phyloP scores from a whole-genome alignment of 30 jellyfish, hydroid and myxozoan species.

The Aurelia aurita region DNA sequence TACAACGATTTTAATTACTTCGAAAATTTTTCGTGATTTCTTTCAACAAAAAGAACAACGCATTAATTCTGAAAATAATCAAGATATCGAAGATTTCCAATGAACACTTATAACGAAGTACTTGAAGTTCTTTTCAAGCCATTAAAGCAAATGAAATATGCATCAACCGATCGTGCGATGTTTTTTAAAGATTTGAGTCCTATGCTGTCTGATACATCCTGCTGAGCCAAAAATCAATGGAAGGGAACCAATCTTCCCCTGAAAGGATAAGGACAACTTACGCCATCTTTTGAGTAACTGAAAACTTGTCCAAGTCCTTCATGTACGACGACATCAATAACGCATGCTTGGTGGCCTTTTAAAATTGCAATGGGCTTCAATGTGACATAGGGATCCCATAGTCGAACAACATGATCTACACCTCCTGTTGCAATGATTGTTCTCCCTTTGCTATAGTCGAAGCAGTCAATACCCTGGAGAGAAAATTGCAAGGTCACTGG shows the following conservation, averaged over 20 bases:
- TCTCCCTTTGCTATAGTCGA: conserved; percentile 69
- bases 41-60: too few species aligned
- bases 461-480: conserved; percentile 81
- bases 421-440: conserved; percentile 80
- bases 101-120: too few species aligned
- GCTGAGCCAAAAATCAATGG: too few species aligned
- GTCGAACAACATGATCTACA: conserved; percentile 75
- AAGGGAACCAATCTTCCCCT: neutral
- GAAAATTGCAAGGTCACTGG: neutral
- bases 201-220: too few species aligned
- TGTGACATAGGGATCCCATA: conserved; percentile 90
- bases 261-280: neutral
- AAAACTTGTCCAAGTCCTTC: conserved; percentile 64
- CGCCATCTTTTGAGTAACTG: conserved; percentile 85
- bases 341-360: conserved; percentile 74
- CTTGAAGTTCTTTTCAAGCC: too few species aligned
- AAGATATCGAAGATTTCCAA: too few species aligned
- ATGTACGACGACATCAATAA: conserved; percentile 70
- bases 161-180: too few species aligned
- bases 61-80: too few species aligned
- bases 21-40: too few species aligned
- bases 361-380: conserved; percentile 72
- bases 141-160: too few species aligned
- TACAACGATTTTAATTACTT: too few species aligned
- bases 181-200: too few species aligned